A percentile compares a stretch with the other conserved stretches of the same genome.
Conservation (phyloP, 2,797 vertebrate species). For the Morus bassanus region DNA sequence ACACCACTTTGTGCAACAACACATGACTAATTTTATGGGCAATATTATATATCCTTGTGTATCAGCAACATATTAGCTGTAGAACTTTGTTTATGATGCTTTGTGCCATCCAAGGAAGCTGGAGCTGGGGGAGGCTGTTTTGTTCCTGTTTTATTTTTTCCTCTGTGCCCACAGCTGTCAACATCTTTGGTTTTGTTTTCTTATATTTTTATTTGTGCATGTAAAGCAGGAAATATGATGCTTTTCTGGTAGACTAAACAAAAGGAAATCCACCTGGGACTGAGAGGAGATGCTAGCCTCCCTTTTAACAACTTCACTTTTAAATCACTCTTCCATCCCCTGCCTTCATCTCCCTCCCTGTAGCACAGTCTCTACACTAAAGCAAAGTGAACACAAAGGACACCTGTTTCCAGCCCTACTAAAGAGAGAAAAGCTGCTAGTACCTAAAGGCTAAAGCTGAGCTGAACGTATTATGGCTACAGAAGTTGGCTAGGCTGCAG, state of each 20-base stretch:
- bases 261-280: slow-evolving; percentile 47
- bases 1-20: slow-evolving; percentile 62
- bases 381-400: neutral
- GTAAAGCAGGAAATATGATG: slow-evolving; percentile 50
- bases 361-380: neutral
- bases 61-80: slow-evolving; percentile 43
- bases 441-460: slow-evolving; percentile 17
- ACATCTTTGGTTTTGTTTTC: neutral
- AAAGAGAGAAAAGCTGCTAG: neutral
- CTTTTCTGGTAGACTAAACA: slow-evolving; percentile 60
- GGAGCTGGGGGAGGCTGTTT: neutral
- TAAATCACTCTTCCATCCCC: neutral
- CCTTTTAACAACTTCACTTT: slow-evolving; percentile 16
- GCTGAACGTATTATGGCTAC: neutral
- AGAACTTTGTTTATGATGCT: slow-evolving; percentile 60
- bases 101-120: slow-evolving; percentile 31
- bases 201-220: slow-evolving; percentile 26
- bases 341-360: neutral
- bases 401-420: neutral
- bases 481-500: neutral
- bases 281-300: neutral
- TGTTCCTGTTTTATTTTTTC: neutral
- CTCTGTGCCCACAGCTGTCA: neutral
- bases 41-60: slow-evolving; percentile 48
- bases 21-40: slow-evolving; percentile 74